Base-by-base conservation (phyloP, 2,888 invertebrate species). In the Andrena fulva region DNA sequence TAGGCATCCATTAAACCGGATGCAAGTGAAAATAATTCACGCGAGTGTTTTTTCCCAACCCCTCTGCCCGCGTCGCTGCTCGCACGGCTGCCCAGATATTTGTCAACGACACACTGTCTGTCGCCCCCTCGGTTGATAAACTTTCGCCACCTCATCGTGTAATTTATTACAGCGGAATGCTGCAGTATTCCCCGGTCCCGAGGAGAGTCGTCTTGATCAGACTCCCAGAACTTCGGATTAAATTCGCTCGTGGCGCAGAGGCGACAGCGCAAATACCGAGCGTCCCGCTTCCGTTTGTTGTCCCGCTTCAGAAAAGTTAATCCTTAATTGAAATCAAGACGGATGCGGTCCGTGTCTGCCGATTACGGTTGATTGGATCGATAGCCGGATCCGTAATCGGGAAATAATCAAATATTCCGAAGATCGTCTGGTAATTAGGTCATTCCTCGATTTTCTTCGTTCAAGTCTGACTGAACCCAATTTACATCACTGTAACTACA, bases 11-110 rank as follows among this genome's bases (percentile, higher is more conserved):
- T 73, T 66, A 77, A 70, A 68, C 50, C 20, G 67, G 66, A 64
- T 62, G 69, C 54, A 24, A 70, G 77, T 74, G 77, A 81, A 81
- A 83, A 77, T 80, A 80, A 80, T 82, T 82, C 80, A 27, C 50
- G 50, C 24, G 69, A 27, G 54, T n/a, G n/a, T 29, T 70, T 66
- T 42, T 20, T 54, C 20, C 6, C 2, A 12, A 2, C 10, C 16
- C 42, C 16, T 4, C 16, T 42, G 42, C 16, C 42, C 42, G 42
- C 42, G 42, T 7, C 8, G 12, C 8, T 27, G 50, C 29, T 35
- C 10, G 12, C 20, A 24, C 54, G 33, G 48, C 48, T 12, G 50
- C 50, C n/a, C 60, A 29, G 63, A 68, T 81, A 78, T 73, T 69
- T 81, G 66, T 64, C 72, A 73, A 50, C 59, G 73, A 64, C 69